These are phyloP conservation scores for Pemphigus obesinymphae DNA, from an alignment of 1,140 invertebrate species.

Conservation along the genomic window DNA sequence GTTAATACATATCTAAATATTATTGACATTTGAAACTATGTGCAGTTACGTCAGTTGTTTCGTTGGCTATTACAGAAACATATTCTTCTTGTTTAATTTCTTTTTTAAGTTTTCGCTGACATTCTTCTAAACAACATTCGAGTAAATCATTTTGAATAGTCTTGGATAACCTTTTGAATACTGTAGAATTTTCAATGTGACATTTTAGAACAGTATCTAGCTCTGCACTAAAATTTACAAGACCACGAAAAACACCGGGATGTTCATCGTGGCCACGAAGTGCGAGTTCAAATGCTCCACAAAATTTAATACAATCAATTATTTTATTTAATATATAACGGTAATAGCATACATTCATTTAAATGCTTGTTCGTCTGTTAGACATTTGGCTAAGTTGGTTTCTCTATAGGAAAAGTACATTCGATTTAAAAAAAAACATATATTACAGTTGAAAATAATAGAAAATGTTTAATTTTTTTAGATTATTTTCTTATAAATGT, in stretches of 20 bases:
- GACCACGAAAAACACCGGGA: conserved; percentile 44
- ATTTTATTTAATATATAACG: conserved; percentile 49
- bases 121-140: not conserved
- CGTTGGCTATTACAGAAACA: not conserved
- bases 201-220: conserved; percentile 47
- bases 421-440: too few relatives aligned
- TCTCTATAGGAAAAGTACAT: too few relatives aligned
- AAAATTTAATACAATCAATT: conserved; percentile 49
- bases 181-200: conserved; percentile 45
- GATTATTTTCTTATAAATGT: too few relatives aligned
- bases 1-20: not conserved
- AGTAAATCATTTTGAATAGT: not conserved
- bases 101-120: not conserved
- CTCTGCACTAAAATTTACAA: conserved; percentile 39
- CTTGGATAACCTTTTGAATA: not conserved
- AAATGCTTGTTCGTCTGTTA: too few relatives aligned
- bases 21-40: not conserved
- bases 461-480: too few relatives aligned
- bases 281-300: conserved; percentile 48
- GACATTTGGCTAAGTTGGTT: too few relatives aligned
- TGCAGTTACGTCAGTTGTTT: not conserved
- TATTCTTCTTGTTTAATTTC: not conserved
- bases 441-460: too few relatives aligned
- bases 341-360: too few relatives aligned
- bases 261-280: conserved; percentile 45